These are phyloP conservation scores for Oreochromis tanganicae DNA, from an alignment of 2,113 vertebrate genomes.

Conservation along the genomic window DNA sequence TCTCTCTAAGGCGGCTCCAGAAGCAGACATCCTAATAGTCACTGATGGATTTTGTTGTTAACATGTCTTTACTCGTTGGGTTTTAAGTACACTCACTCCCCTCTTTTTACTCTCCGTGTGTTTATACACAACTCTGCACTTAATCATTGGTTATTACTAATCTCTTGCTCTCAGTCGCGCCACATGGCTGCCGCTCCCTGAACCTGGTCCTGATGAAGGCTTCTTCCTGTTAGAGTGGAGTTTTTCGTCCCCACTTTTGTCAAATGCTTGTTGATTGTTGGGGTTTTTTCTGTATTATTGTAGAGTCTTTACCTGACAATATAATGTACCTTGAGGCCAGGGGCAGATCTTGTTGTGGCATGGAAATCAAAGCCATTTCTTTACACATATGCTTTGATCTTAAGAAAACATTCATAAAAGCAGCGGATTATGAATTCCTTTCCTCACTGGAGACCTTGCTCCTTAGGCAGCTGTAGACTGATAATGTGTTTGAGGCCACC, in stretches of 20 bases:
- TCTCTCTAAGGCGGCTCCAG: not conserved
- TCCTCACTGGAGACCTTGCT: not conserved
- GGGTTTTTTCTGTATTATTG: not conserved
- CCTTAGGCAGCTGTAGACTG: not conserved
- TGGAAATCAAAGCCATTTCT: not conserved
- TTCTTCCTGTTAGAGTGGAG: not conserved
- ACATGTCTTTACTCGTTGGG: not conserved
- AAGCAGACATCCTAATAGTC: not conserved
- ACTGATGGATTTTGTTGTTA: not conserved
- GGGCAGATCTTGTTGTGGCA: not conserved
- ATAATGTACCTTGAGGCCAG: not conserved
- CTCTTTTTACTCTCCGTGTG: too few relatives aligned
- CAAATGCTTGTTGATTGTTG: not conserved
- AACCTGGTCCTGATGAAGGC: not conserved
- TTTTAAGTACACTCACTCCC: too few relatives aligned
- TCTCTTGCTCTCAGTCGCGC: too few relatives aligned
- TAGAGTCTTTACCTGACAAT: not conserved
- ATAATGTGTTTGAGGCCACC: not conserved
- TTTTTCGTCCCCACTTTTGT: not conserved
- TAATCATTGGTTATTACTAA: too few relatives aligned
- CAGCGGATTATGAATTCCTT: slow-evolving; percentile 9
- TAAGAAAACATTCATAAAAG: not conserved
- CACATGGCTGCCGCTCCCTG: too few relatives aligned
- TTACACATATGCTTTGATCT: not conserved
- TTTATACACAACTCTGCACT: too few relatives aligned